Evolutionary conservation across 1,140 invertebrate species (phyloP), one percentile per base, ranked within the genome.

Genomic region (Zaprionus tsacasi): DNA sequence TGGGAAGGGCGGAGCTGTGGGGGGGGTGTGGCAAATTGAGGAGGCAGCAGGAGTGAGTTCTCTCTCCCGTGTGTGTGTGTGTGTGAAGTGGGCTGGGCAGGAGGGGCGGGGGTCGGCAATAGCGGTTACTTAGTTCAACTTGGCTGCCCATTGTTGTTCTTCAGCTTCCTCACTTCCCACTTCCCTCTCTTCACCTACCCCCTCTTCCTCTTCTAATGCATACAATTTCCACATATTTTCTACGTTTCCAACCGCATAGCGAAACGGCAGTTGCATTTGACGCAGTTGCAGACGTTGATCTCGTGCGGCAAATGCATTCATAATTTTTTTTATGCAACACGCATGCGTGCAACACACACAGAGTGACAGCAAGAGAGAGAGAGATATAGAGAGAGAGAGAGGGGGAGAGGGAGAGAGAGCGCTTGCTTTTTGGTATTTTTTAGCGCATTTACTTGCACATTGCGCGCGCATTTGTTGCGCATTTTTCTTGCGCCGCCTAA

Each of bases 101-200:
- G 21, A 1, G 21, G 21, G 45, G 17, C 55, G 25, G 35, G 13
- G 33, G 57, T 45, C 58, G 59, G 54, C 33, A 3, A 57, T 61
- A 35, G 67, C 66, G 66, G 74, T 76, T 76, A 72, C 70, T 76
- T 75, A 75, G 83, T 89, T 88, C 85, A 83, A 88, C 60, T 78
- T 83, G 70, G 78, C 52, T 89, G 82, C 75, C 55, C 80, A 88
- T 80, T 80, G 76, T 67, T 76, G 59, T 54, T 69, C 35, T 30
- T 66, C 48, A 72, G 60, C 57, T 43, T 48, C 57, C 57, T 25
- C 8, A 50, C 33, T 17, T 60, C 27, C 25, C 36, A 17, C 35
- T 13, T 30, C 68, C 35, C 15, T 48, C 35, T 63, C 57, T 40
- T 30, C 40, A 21, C 56, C 45, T 15, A 52, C 21, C 33, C 7